These are phyloP conservation scores for Heterocephalus glaber DNA, from an alignment of 2,113 vertebrate genomes.

Conservation along the genomic window DNA sequence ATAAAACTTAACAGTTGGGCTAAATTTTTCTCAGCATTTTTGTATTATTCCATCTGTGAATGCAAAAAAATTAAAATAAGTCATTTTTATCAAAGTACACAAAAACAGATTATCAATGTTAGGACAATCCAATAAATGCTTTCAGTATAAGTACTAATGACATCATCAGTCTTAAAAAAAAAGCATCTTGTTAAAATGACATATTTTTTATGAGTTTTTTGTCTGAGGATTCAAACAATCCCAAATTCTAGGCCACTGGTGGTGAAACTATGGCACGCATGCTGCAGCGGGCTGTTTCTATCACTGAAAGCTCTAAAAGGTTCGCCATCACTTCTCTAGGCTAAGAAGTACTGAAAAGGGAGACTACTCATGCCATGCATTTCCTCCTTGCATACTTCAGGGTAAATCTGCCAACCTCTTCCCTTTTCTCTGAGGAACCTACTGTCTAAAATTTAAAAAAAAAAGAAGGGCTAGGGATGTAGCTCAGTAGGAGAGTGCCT, in stretches of 20 bases:
- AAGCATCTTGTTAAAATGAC: neutral
- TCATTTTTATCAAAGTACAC: conserved; percentile 77
- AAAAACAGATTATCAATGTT: conserved; percentile 78
- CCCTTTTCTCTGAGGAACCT: neutral
- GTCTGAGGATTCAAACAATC: neutral
- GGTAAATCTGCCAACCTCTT: neutral
- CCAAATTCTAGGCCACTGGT: neutral
- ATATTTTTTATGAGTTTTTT: neutral
- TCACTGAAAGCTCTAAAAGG: neutral
- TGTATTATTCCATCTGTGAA: conserved; percentile 55
- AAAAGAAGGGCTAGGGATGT: neutral
- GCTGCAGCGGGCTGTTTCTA: neutral
- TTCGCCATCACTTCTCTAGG: neutral
- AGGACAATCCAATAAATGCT: conserved; percentile 77
- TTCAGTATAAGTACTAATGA: conserved; percentile 57
- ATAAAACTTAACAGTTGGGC: conserved; percentile 47
- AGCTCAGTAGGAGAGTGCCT: neutral
- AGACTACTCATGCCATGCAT: neutral
- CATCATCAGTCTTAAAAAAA: conserved; percentile 11
- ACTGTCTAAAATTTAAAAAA: neutral
- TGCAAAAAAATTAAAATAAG: conserved; percentile 21
- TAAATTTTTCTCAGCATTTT: conserved; percentile 64
- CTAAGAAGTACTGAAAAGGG: neutral
- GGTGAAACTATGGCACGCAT: rapidly evolving
- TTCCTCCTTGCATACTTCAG: neutral